Evolutionary conservation across 2,113 vertebrate species (phyloP).

Genomic region (Zosterops lateralis): DNA sequence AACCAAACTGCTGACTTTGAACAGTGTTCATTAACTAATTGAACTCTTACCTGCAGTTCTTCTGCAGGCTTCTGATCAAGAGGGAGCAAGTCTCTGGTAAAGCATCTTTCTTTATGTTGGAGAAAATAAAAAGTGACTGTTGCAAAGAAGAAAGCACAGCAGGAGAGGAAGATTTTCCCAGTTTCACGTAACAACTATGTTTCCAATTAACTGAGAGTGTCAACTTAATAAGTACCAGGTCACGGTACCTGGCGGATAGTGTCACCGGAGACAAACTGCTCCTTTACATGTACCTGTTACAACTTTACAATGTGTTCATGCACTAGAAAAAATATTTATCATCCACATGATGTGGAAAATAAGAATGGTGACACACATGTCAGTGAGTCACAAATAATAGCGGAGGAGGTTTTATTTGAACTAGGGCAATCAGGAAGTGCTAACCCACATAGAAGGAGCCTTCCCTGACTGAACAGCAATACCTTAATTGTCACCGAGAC

Average conservation of each 20-base stretch:
- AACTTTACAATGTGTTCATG: background rate
- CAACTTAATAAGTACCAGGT: background rate
- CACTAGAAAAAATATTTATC: background rate
- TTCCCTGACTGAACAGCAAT: background rate
- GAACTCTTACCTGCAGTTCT: background rate
- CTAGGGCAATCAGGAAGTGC: background rate
- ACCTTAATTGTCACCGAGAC: background rate
- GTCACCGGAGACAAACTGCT: background rate
- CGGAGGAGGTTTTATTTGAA: background rate
- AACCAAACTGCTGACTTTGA: background rate
- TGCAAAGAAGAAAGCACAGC: background rate
- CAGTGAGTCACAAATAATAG: conserved; percentile 21
- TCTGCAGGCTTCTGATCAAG: background rate
- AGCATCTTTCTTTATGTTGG: background rate
- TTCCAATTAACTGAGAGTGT: background rate
- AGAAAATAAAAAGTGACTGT: background rate
- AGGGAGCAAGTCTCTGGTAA: accelerated
- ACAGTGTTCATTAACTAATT: background rate
- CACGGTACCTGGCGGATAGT: too few relatives aligned
- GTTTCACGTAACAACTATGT: background rate
- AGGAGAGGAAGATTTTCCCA: background rate
- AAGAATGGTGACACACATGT: background rate
- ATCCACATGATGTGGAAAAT: background rate
- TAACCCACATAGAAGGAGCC: background rate
- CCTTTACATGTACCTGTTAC: background rate